A percentile compares a stretch with the other conserved stretches of the same genome.
Conservation (phyloP, 2,113 vertebrate genomes). For the Lanius ludovicianus region DNA sequence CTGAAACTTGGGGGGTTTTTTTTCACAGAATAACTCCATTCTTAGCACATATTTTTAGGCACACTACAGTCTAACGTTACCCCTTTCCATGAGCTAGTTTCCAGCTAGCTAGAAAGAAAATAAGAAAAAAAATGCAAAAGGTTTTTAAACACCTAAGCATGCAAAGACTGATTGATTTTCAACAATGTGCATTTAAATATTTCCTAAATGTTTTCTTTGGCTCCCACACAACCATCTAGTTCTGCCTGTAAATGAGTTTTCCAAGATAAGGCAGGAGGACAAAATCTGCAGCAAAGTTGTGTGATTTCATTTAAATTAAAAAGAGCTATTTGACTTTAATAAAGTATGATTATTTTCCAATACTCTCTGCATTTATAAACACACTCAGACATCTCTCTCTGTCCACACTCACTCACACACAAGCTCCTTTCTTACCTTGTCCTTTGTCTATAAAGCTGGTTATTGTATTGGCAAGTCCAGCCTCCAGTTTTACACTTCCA, state of each 20-base stretch:
- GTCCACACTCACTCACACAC: background rate
- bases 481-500: slow-evolving; percentile 87
- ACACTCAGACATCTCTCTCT: background rate
- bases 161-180: background rate
- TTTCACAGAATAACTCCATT: background rate
- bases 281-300: background rate
- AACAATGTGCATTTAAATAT: background rate
- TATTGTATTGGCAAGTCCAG: slow-evolving; percentile 93
- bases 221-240: background rate
- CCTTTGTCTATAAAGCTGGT: slow-evolving; percentile 98
- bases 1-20: background rate
- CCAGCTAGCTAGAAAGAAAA: background rate
- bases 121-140: background rate
- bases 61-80: background rate
- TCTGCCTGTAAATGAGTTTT: background rate
- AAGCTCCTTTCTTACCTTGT: slow-evolving; percentile 84
- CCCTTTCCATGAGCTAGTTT: background rate
- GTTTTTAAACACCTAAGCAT: background rate
- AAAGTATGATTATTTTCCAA: background rate
- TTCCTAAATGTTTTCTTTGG: background rate
- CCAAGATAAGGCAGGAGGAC: background rate
- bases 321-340: background rate
- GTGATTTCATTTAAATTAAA: background rate
- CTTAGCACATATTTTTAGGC: background rate
- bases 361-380: background rate